Base-by-base conservation (phyloP, 2,113 vertebrate species). In the Cichladusa arquata region DNA sequence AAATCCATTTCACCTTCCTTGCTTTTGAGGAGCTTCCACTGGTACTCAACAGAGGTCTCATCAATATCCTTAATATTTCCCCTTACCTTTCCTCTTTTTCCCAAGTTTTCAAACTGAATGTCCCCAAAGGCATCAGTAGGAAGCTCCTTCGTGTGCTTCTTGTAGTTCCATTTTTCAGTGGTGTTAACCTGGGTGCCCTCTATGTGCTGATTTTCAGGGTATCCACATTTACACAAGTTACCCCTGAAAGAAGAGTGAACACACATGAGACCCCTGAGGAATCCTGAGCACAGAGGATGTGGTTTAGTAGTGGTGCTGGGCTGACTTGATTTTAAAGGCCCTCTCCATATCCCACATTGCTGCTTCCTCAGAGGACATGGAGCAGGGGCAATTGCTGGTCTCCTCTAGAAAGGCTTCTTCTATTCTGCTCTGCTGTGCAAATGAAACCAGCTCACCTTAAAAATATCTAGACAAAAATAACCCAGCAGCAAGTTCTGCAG, bases 41-140 rank as follows among this genome's bases (percentile, higher is more conserved):
- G 33, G 26, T 7, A 23, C 12, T 19, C 24, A 65, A 14, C 5
- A 44, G 29, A 3, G 3, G 4, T 23, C 47, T 60, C 19, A n/a
- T 0, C 0, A 23, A 26, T 1, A 25, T 1, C 18, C 31, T 65
- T 14, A 18, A n/a, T 11, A 36, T 20, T 23, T 4, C 8, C 17
- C 12, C 95, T 93, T 73, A 98, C 98, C 97, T 98, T 98, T 44
- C 98, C 98, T 92, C 44, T 98, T 97, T 97, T 98, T 19, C 97
- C 98, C 94, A 98, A 23, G 11, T 97, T 95, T 94, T 98, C 98
- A 94, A 98, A 98, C 89, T 98, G 98, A 73, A 98, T 97, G 29
- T 98, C 98, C 69, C 98, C 98, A 5, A 98, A 98, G 48, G 98
- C 98, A 14, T 98, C 98, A 0, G 98, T 98, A 6, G 98, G 98